Base-by-base conservation (phyloP, 2,113 vertebrate genomes). In the Protobothrops mucrosquamatus region DNA sequence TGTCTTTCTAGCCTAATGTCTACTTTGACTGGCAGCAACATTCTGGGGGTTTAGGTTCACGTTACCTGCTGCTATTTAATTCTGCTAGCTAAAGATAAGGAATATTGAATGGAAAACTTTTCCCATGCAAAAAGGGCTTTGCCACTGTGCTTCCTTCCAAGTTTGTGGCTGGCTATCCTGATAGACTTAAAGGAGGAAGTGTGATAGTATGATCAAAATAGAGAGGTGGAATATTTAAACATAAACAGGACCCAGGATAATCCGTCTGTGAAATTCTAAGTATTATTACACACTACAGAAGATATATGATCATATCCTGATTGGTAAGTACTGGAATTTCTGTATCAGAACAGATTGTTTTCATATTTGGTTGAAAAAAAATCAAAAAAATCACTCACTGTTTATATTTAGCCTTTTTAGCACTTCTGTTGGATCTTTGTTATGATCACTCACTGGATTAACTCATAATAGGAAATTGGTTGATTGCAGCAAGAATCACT, bases 401-500 rank as follows among this genome's bases (percentile, higher is more conserved):
- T 29, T 88, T 92, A 69, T 54, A 64, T 88, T 64, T 69, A 51
- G 24, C 24, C 48, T 18, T 34, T 69, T 86, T 39, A 86, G 4
- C 52, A 56, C 23, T 55, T 23, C 23, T 46, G 64, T 39, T 88
- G 23, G n/a, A 52, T 88, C 23, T 54, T 87, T 54, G 18, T 69
- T 88, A 69, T 88, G 86, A 87, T 88, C 91, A 69, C 46, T 29
- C 48, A 69, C 86, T 64, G n/a, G n/a, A 92, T 59, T 88, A 52
- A 39, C 5, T 64, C 87, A 54, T 69, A 54, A 55, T 43, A 43
- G 57, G n/a, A 54, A 52, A 88, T 69, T 51, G 34, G 46, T 29
- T 92, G 46, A 69, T 92, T 92, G 88, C 52, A 54, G 85, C 57
- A 48, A 64, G 86, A 54, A 88, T 88, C 48, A 64, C 57, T 92